Conservation (phyloP, 1,140 invertebrate species). For the Chlorops oryzae region DNA sequence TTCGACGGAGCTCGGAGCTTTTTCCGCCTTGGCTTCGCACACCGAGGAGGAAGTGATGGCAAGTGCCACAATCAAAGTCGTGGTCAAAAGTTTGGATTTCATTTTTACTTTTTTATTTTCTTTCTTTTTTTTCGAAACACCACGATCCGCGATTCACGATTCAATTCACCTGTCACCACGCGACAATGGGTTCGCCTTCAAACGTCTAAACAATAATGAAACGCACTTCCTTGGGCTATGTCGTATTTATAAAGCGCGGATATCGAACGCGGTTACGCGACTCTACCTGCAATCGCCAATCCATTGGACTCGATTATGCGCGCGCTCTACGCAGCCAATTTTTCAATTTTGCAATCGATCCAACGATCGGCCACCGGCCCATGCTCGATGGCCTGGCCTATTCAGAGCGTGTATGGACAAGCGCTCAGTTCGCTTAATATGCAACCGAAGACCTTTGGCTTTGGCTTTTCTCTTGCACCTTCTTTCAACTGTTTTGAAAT, state of each 20-base stretch:
- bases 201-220: conserved; percentile 39
- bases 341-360: conserved; percentile 16
- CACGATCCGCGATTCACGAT: conserved; percentile 10
- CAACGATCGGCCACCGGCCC: conserved; percentile 16
- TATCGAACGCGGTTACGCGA: conserved; percentile 9
- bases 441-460: too few relatives aligned
- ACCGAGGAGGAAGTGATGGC: not conserved
- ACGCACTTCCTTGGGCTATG: conserved; percentile 42
- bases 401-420: too few relatives aligned
- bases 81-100: conserved; percentile 11
- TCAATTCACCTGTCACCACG: conserved; percentile 35
- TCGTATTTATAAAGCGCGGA: conserved; percentile 47
- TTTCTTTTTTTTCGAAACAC: not conserved
- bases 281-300: conserved; percentile 11
- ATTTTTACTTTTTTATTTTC: conserved; percentile 15
- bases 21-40: not conserved
- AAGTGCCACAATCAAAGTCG: conserved; percentile 4
- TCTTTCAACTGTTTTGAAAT: not conserved
- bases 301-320: conserved; percentile 26
- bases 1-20: not conserved
- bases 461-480: not conserved
- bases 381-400: not conserved
- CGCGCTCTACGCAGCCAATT: conserved; percentile 2
- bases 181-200: conserved; percentile 27
- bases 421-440: too few relatives aligned